Conservation (phyloP, 2,113 vertebrate genomes). For the Hyperoodon ampullatus region DNA sequence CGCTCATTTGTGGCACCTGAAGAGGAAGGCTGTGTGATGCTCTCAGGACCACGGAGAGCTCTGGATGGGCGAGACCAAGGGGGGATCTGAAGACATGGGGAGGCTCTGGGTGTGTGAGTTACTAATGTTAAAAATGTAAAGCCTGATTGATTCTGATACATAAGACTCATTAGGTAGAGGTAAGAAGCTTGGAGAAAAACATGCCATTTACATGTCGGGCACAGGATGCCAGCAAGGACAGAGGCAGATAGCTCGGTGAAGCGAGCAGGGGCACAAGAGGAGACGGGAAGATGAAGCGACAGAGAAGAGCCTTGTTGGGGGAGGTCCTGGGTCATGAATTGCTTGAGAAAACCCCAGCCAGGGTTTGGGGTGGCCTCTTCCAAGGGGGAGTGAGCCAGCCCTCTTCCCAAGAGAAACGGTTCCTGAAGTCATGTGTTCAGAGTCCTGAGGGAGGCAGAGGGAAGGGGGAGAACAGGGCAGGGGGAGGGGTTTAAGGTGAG, state of each 20-base stretch:
- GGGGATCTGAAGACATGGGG: not conserved
- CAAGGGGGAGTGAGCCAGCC: not conserved
- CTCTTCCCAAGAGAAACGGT: not conserved
- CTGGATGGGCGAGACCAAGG: not conserved
- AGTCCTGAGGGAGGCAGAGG: not conserved
- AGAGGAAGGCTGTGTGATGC: not conserved
- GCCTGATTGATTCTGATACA: too few relatives aligned
- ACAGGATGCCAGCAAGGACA: not conserved
- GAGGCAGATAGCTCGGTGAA: not conserved
- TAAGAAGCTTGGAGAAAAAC: not conserved
- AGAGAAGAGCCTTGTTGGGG: not conserved
- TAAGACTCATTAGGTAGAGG: not conserved
- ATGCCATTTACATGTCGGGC: not conserved
- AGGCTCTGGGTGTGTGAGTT: not conserved
- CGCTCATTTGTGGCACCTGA: not conserved
- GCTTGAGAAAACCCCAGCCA: slow-evolving; percentile 41
- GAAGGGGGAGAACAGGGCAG: too few relatives aligned
- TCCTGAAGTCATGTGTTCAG: not conserved
- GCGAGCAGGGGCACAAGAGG: not conserved
- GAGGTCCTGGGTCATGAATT: not conserved
- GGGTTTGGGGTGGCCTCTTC: not conserved
- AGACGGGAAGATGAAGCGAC: not conserved
- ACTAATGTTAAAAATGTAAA: not conserved
- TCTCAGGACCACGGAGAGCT: not conserved
- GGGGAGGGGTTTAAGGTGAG: too few relatives aligned